Evolutionary conservation across 2,888 invertebrate species (phyloP).

Genomic region (Ctenicera cuprea): DNA sequence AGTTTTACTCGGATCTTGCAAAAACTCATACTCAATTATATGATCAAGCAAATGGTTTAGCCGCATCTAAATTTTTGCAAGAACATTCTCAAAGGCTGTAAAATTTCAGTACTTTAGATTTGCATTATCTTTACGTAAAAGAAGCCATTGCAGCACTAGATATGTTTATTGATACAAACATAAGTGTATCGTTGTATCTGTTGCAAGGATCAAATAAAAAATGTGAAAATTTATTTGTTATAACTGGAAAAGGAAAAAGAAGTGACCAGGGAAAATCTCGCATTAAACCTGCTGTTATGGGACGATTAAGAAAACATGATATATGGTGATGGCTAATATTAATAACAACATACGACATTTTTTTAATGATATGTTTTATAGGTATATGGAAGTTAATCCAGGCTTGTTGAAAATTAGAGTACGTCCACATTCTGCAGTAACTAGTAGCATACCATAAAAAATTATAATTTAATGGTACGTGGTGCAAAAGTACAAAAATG

Average conservation of each 20-base stretch:
- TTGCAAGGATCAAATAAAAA: constrained; percentile 70
- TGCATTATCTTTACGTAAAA: constrained; percentile 85
- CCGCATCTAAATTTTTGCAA: constrained; percentile 78
- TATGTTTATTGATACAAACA: constrained; percentile 81
- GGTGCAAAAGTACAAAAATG: constrained; percentile 25
- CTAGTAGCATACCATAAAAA: constrained; percentile 61
- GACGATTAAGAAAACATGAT: constrained; percentile 77
- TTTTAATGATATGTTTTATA: constrained; percentile 68
- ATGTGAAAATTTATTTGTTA: constrained; percentile 75
- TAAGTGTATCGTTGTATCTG: too few species aligned
- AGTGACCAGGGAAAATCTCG: constrained; percentile 81
- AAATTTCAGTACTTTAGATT: constrained; percentile 80
- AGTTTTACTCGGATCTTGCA: constrained; percentile 83
- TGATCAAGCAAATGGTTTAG: constrained; percentile 78
- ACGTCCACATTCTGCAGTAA: constrained; percentile 61
- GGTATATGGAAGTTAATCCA: constrained; percentile 79
- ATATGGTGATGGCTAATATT: constrained; percentile 77
- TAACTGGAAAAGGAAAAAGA: constrained; percentile 88
- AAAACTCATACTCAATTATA: constrained; percentile 77
- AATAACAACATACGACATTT: neutral
- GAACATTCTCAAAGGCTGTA: constrained; percentile 72
- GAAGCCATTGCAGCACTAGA: constrained; percentile 85
- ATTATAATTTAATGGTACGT: neutral
- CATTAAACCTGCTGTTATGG: constrained; percentile 83
- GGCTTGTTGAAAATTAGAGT: constrained; percentile 79